Percentiles rank a stretch among this genome's conserved stretches.
phyloP scores from a whole-genome alignment of 2,113 vertebrate species.

The Tiliqua scincoides region DNA sequence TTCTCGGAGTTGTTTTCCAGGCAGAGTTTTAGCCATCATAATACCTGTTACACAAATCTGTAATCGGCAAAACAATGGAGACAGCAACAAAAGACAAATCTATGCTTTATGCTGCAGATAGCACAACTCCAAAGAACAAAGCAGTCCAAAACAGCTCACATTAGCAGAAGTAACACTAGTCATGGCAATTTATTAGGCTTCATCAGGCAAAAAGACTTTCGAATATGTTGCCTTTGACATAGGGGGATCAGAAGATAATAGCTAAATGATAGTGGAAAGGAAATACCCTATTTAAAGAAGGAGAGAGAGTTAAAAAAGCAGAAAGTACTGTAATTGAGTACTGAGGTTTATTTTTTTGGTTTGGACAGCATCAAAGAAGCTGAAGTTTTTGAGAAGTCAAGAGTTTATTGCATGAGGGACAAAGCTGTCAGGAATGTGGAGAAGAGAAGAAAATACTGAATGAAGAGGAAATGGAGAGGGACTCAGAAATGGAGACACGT shows the following conservation, averaged over 20 bases:
- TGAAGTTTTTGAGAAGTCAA: neutral
- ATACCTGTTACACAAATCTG: neutral
- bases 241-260: conserved; percentile 35
- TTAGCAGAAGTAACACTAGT: conserved; percentile 34
- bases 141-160: neutral
- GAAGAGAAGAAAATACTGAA: neutral
- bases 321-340: conserved; percentile 27
- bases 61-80: conserved; percentile 21
- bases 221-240: conserved; percentile 8
- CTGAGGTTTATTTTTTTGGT: conserved; percentile 5
- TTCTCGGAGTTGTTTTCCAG: conserved; percentile 34
- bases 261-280: conserved; percentile 20
- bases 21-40: conserved; percentile 16
- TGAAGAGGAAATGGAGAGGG: conserved; percentile 31
- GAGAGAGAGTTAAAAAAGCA: neutral
- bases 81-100: conserved; percentile 19
- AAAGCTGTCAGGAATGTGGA: conserved; percentile 8
- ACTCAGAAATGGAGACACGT: neutral
- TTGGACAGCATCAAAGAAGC: neutral
- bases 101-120: conserved; percentile 12
- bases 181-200: conserved; percentile 33
- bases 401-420: conserved; percentile 9
- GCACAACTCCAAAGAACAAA: conserved; percentile 37
- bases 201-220: conserved; percentile 31
- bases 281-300: conserved; percentile 30